phyloP scores from a whole-genome alignment of 2,113 vertebrate species.

The Syngnathoides biaculeatus region DNA sequence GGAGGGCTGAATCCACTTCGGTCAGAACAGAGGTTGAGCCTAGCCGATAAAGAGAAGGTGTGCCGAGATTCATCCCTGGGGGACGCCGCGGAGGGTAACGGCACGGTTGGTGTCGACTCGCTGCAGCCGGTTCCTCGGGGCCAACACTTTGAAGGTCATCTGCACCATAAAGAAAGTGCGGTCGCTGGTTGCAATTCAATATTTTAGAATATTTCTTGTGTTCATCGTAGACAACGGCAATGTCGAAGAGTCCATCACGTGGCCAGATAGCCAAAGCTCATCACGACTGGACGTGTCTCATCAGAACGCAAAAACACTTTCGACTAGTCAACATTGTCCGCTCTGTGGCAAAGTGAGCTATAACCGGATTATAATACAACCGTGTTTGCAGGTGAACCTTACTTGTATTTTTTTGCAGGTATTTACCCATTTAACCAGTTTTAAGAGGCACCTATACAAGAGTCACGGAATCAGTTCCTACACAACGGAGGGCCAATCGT shows the following conservation, averaged over 20 bases:
- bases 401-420: constrained; percentile 38
- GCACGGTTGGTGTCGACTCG: background rate
- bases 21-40: constrained; percentile 11
- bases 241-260: background rate
- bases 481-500: constrained; percentile 7
- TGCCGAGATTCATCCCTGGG: constrained; percentile 26
- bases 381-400: background rate
- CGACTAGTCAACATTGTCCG: constrained; percentile 44
- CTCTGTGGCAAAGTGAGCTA: constrained; percentile 58
- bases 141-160: constrained; percentile 1
- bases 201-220: background rate
- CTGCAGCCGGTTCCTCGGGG: constrained; percentile 12
- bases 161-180: background rate
- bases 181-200: background rate
- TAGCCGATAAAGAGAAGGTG: constrained; percentile 1
- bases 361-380: background rate
- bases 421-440: constrained; percentile 47
- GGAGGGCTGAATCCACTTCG: constrained; percentile 51
- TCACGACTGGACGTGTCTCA: constrained; percentile 2
- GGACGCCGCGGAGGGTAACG: constrained; percentile 17
- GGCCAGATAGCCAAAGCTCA: constrained; percentile 26
- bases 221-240: constrained; percentile 25
- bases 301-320: constrained; percentile 31
- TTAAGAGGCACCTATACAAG: constrained; percentile 56
- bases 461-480: constrained; percentile 34